Conservation (phyloP, 2,113 vertebrate species). For the Nibea coibor region DNA sequence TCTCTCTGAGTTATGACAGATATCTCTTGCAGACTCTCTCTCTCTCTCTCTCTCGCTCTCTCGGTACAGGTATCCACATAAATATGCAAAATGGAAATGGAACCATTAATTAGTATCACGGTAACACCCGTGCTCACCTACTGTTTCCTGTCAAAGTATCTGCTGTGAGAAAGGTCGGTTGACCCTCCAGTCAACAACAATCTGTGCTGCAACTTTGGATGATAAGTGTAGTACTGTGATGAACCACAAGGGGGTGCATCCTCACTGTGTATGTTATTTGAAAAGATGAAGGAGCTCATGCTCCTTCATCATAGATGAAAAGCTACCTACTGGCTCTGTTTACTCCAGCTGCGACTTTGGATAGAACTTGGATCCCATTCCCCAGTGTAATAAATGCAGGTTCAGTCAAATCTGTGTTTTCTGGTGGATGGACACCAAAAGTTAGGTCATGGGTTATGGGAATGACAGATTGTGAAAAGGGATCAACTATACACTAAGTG, state of each 20-base stretch:
- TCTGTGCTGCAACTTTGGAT: not conserved
- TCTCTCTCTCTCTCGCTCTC: not conserved
- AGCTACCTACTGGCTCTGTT: not conserved
- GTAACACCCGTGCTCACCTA: too few relatives aligned
- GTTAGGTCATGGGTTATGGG: not conserved
- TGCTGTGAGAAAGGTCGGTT: not conserved
- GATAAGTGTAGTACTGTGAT: not conserved
- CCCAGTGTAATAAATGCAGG: not conserved
- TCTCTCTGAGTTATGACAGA: not conserved
- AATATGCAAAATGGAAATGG: too few relatives aligned
- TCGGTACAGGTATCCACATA: not conserved
- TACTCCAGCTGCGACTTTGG: not conserved
- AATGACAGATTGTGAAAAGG: not conserved
- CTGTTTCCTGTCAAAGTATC: too few relatives aligned
- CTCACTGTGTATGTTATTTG: not conserved
- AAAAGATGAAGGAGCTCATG: not conserved
- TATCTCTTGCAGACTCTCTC: not conserved
- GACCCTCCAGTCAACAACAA: not conserved
- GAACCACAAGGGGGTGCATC: conserved; percentile 34
- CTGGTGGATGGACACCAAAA: not conserved
- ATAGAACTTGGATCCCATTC: not conserved
- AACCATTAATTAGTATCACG: too few relatives aligned
- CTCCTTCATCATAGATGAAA: not conserved
- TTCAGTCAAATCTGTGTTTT: not conserved
- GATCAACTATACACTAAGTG: not conserved